These are phyloP conservation scores for Dynastes hyllus DNA, from an alignment of 2,888 invertebrate species.

Conservation along the genomic window DNA sequence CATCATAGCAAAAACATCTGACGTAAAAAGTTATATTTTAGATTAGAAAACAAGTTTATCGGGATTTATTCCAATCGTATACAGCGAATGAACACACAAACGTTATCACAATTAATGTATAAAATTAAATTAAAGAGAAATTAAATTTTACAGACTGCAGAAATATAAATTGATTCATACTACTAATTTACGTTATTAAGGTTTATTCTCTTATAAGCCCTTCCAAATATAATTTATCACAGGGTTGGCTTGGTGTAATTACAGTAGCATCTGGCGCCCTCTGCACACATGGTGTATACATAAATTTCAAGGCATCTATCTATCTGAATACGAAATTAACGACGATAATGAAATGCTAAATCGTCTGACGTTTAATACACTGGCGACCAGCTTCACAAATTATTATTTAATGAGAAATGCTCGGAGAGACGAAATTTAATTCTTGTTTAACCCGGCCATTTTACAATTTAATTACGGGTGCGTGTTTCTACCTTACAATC, in stretches of 20 bases:
- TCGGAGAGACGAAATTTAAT: neutral
- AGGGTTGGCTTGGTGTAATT: neutral
- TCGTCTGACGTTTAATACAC: neutral
- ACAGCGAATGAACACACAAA: too few relatives aligned
- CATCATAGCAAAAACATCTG: too few relatives aligned
- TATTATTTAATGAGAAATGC: conserved; percentile 2
- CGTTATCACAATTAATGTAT: too few relatives aligned
- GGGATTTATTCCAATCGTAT: too few relatives aligned
- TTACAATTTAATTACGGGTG: neutral
- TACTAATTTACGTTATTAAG: neutral
- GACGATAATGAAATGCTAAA: conserved; percentile 14
- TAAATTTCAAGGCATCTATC: neutral
- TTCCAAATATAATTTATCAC: neutral
- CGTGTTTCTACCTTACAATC: neutral
- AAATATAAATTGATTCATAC: neutral
- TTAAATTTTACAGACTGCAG: too few relatives aligned
- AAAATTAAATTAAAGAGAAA: too few relatives aligned
- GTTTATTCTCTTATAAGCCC: neutral
- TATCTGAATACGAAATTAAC: conserved; percentile 1
- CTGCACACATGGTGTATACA: neutral
- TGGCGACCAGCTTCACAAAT: neutral
- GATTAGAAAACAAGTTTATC: too few relatives aligned
- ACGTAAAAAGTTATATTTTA: too few relatives aligned
- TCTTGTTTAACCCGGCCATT: conserved; percentile 1
- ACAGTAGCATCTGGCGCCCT: neutral